These are phyloP conservation scores for Phenganax stokvisi DNA, from an alignment of 92 coral and sea anemone genomes.

Conservation along the genomic window DNA sequence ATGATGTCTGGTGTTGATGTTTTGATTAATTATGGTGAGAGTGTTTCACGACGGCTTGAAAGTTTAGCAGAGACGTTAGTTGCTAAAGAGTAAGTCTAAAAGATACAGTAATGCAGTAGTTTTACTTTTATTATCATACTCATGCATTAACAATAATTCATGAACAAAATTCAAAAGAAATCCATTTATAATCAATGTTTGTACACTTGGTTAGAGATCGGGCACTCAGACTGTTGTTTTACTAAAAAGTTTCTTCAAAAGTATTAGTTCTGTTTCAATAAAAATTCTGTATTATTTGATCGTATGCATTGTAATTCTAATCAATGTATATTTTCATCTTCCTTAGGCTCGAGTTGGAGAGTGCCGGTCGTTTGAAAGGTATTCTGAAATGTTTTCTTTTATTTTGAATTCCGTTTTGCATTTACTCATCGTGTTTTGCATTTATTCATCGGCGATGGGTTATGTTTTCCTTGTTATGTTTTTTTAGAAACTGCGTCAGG, in stretches of 20 bases:
- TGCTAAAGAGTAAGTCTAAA: conserved; percentile 34
- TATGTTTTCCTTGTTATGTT: too few relatives aligned
- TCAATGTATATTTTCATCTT: too few relatives aligned
- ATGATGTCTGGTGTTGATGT: conserved; percentile 91
- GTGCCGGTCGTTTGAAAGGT: background rate
- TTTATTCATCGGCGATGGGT: too few relatives aligned
- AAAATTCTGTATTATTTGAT: background rate
- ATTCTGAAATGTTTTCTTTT: background rate
- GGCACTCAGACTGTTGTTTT: too few relatives aligned
- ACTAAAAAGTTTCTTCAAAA: background rate
- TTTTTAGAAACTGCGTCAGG: too few relatives aligned
- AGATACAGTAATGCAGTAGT: too few relatives aligned
- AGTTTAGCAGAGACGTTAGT: conserved; percentile 62
- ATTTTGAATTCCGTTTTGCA: background rate
- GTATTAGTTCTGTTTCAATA: background rate
- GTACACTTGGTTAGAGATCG: too few relatives aligned
- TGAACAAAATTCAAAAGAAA: too few relatives aligned
- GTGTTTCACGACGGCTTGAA: conserved; percentile 70
- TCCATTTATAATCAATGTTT: too few relatives aligned
- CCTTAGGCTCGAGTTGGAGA: background rate
- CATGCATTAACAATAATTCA: too few relatives aligned
- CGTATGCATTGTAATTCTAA: too few relatives aligned
- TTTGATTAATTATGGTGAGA: conserved; percentile 87
- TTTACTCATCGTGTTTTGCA: too few relatives aligned
- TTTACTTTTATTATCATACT: background rate